Conservation (phyloP, 2,888 invertebrate genomes). For the Parasteatoda lunata region DNA sequence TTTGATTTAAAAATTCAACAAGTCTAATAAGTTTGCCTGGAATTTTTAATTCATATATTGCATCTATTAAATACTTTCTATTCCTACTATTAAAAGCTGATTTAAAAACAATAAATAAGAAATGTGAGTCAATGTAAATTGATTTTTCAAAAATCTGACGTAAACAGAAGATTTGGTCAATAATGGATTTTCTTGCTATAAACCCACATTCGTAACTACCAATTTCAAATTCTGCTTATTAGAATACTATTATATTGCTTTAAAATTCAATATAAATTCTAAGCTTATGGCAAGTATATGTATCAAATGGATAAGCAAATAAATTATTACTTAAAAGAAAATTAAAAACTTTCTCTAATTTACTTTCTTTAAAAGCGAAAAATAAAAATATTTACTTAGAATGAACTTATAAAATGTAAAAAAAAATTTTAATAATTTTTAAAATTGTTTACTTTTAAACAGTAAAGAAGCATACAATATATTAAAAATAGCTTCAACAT, state of each 20-base stretch:
- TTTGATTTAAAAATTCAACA: neutral
- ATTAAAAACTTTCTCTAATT: no score
- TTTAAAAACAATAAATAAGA: conserved; percentile 3
- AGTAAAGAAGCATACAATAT: no score
- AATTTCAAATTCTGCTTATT: neutral
- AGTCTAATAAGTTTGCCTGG: neutral
- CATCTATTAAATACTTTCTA: neutral
- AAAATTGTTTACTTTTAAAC: no score
- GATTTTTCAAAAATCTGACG: conserved; percentile 6
- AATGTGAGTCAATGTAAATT: neutral
- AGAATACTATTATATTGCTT: neutral
- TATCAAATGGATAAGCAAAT: no score
- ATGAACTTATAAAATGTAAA: no score
- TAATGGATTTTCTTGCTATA: conserved; percentile 1
- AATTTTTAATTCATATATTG: neutral
- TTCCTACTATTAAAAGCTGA: neutral
- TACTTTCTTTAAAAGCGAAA: no score
- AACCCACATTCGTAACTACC: neutral
- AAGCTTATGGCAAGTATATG: no score
- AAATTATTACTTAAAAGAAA: no score
- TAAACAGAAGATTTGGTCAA: conserved; percentile 1
- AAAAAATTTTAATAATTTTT: no score
- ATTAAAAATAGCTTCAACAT: no score
- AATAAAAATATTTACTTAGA: no score
- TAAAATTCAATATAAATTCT: no score